Conservation (phyloP, 2,888 invertebrate genomes). For the Caenorhabditis doughertyi region DNA sequence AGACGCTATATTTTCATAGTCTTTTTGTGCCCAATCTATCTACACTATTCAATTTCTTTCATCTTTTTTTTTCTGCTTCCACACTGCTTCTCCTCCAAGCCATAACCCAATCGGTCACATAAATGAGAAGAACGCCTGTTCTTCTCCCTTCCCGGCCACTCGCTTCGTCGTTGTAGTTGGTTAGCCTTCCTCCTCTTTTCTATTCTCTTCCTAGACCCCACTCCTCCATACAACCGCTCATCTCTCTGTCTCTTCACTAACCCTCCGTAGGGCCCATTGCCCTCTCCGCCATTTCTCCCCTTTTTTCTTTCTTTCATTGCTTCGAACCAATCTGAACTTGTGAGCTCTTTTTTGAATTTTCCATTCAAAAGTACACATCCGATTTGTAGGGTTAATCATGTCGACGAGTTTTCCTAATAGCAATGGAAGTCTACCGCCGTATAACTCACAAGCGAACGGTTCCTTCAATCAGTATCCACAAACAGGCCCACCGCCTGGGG, state of each 20-base stretch:
- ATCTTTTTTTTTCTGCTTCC: conserved; percentile 17
- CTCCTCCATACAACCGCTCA: conserved; percentile 50
- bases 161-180: conserved; percentile 61
- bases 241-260: conserved; percentile 56
- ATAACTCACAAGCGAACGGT: conserved; percentile 49
- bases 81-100: conserved; percentile 41
- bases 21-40: conserved; percentile 30
- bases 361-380: background rate
- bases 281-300: conserved; percentile 23
- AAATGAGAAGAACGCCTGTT: conserved; percentile 64
- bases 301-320: conserved; percentile 34
- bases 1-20: conserved; percentile 34
- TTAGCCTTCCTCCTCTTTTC: conserved; percentile 45
- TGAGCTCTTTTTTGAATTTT: background rate
- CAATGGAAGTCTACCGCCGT: conserved; percentile 58
- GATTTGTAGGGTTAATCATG: conserved; percentile 52
- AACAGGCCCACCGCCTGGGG: conserved; percentile 25
- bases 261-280: conserved; percentile 49
- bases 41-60: conserved; percentile 36
- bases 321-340: conserved; percentile 27
- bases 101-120: conserved; percentile 59
- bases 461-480: conserved; percentile 49
- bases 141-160: conserved; percentile 46
- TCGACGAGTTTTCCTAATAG: conserved; percentile 64
- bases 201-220: conserved; percentile 45